phyloP scores from a whole-genome alignment of 2,888 invertebrate genomes.

The Nephrotoma guestfalica region DNA sequence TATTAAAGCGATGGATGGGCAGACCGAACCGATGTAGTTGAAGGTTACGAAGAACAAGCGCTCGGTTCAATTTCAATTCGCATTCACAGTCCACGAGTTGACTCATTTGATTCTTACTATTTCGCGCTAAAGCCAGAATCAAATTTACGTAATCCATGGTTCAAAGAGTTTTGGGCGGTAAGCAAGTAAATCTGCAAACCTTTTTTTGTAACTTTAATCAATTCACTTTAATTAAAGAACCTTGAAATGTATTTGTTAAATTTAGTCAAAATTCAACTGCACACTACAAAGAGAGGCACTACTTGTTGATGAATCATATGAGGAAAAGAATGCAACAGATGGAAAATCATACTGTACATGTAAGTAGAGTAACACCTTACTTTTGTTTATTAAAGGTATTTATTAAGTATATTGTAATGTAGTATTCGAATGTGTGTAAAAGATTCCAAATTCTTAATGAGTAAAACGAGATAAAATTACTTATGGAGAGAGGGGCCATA shows the following conservation, averaged over 20 bases:
- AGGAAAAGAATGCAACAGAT: background rate
- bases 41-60: constrained; percentile 46
- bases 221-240: background rate
- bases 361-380: background rate
- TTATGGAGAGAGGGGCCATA: no score
- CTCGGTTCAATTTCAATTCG: constrained; percentile 57
- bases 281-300: background rate
- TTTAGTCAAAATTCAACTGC: background rate
- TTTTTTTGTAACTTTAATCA: background rate
- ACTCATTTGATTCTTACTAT: constrained; percentile 51
- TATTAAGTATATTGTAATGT: no score
- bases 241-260: background rate
- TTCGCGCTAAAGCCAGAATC: constrained; percentile 44
- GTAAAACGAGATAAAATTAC: no score
- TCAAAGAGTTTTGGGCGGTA: constrained; percentile 60
- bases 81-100: constrained; percentile 55
- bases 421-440: no score
- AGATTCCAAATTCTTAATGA: no score
- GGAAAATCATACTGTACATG: background rate
- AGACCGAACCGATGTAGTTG: constrained; percentile 58
- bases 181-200: background rate
- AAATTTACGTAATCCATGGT: constrained; percentile 53
- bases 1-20: constrained; percentile 53
- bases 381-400: no score
- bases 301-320: background rate